Evolutionary conservation across 1,140 invertebrate genomes (phyloP).

Genomic region (Vanessa atalanta): DNA sequence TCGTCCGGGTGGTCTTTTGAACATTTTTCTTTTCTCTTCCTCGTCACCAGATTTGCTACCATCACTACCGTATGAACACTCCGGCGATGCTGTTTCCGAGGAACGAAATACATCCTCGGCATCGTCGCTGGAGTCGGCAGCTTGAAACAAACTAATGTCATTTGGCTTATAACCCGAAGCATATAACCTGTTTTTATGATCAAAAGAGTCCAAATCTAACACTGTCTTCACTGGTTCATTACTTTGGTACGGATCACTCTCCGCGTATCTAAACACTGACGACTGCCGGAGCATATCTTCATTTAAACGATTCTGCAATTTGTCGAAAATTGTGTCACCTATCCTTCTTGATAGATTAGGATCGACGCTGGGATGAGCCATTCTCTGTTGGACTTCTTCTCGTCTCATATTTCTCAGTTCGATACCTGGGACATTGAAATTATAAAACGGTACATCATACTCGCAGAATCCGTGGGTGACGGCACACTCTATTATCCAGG

Average conservation of each 20-base stretch:
- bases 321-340: constrained; percentile 77
- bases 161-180: constrained; percentile 60
- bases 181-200: constrained; percentile 57
- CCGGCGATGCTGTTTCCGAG: constrained; percentile 61
- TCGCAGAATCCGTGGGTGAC: constrained; percentile 71
- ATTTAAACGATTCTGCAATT: constrained; percentile 63
- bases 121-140: constrained; percentile 66
- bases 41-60: constrained; percentile 71
- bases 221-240: constrained; percentile 57
- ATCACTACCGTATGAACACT: constrained; percentile 66
- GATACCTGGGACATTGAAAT: constrained; percentile 76
- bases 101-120: constrained; percentile 62
- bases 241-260: constrained; percentile 55
- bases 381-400: constrained; percentile 76
- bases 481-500: constrained; percentile 80
- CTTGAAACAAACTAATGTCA: constrained; percentile 49
- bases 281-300: constrained; percentile 62
- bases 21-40: constrained; percentile 65
- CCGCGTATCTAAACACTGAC: constrained; percentile 63
- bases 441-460: constrained; percentile 72
- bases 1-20: constrained; percentile 72
- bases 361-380: constrained; percentile 62
- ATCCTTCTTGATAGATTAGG: constrained; percentile 53
- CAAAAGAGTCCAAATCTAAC: constrained; percentile 63
- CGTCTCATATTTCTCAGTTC: constrained; percentile 74